Base-by-base conservation (phyloP, 2,797 vertebrate genomes). In the Micromesistius poutassou region DNA sequence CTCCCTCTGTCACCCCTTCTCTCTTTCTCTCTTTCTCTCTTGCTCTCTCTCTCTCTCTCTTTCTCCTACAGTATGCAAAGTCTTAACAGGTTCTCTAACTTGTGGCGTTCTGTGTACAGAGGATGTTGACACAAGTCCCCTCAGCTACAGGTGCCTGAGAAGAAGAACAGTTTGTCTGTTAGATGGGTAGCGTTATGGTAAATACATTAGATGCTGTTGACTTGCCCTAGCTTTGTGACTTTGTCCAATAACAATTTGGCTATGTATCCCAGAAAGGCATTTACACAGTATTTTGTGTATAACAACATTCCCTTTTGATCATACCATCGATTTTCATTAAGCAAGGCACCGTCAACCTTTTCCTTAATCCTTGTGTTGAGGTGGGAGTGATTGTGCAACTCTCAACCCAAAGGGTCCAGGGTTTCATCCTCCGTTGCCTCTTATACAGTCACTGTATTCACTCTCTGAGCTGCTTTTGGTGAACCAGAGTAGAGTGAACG, bases 81-180 rank as follows among this genome's bases (percentile, higher is more conserved):
- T n/a, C 62, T 28, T 28, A 68, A 68, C 62, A 68, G 62, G 62
- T 68, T 68, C 25, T 68, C 62, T 68, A 10, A 68, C n/a, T 62
- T 68, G n/a, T n/a, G n/a, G 55, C 22, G 6, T 62, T 25, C 14
- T 68, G 8, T 68, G 62, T 28, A 68, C 25, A 68, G 25, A 68
- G 1, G 55, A 62, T 5, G 55, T 55, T 55, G 4, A 6, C 50
- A 55, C 50, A 22, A 22, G 50, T 55, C 50, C 50, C 50, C 16
- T 55, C 50, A 55, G 19, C 14, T 55, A 22, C 19, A 22, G 50
- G 50, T 55, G 5, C 19, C 22, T 46, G 42, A 7, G 8, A 46
- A 46, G 42, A 46, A 46, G 5, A 55, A 55, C 46, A 55, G n/a
- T n/a, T 4, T 25, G 55, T 55, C 50, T 6, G 22, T 62, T 2